A percentile compares a stretch with the other conserved stretches of the same genome.
Evolutionary conservation across 2,797 vertebrate genomes (phyloP).

Genomic region (Spea hammondii): DNA sequence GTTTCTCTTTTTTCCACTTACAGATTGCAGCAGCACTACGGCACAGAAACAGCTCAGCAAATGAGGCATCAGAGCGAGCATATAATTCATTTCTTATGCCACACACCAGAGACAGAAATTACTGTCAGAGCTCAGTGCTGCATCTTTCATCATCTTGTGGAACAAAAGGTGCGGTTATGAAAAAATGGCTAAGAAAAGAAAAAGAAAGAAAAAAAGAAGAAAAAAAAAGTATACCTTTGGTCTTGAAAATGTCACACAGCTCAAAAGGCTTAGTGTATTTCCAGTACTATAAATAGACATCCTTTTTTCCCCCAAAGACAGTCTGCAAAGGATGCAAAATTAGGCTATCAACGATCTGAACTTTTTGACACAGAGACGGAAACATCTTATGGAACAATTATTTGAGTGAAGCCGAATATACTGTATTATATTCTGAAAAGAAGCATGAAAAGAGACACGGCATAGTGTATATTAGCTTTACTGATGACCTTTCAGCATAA

Average conservation of each 20-base stretch:
- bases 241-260: conserved; percentile 54
- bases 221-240: conserved; percentile 53
- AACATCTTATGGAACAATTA: conserved; percentile 25
- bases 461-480: conserved; percentile 13
- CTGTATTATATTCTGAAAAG: conserved; percentile 13
- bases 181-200: conserved; percentile 24
- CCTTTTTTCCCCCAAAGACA: conserved; percentile 52
- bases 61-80: conserved; percentile 52
- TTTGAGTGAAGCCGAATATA: conserved; percentile 12
- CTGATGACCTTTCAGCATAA: neutral
- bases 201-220: neutral
- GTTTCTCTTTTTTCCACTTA: conserved; percentile 28
- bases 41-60: conserved; percentile 45
- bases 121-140: conserved; percentile 51
- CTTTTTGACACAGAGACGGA: conserved; percentile 24
- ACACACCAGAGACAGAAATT: conserved; percentile 55
- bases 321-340: conserved; percentile 17
- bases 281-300: conserved; percentile 58
- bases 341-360: conserved; percentile 30
- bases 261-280: conserved; percentile 57
- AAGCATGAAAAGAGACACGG: conserved; percentile 19
- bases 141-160: conserved; percentile 54
- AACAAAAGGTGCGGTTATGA: conserved; percentile 52
- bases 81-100: conserved; percentile 56
- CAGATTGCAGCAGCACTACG: conserved; percentile 54